A percentile compares a stretch with the other conserved stretches of the same genome.
Evolutionary conservation across 1,140 invertebrate species (phyloP).

Genomic region (Bombus balteatus): DNA sequence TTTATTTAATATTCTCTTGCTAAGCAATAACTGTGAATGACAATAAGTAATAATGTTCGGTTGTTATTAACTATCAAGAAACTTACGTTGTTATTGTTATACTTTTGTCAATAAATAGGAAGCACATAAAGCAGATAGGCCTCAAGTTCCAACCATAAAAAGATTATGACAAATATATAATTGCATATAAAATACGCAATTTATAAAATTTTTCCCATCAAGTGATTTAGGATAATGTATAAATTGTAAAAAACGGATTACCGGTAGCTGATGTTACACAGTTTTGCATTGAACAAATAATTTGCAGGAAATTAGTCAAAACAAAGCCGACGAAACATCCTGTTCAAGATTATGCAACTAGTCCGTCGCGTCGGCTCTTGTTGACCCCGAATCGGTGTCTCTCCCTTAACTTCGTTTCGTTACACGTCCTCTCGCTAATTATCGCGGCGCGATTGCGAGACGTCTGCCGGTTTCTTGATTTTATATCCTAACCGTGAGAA

Average conservation of each 20-base stretch:
- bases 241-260: background rate
- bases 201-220: background rate
- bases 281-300: background rate
- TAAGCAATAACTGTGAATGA: background rate
- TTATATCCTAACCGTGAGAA: constrained; percentile 49
- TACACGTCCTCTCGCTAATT: constrained; percentile 25
- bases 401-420: constrained; percentile 25
- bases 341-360: constrained; percentile 9
- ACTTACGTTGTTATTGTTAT: too few species aligned
- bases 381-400: constrained; percentile 31
- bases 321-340: constrained; percentile 28
- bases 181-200: background rate
- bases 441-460: constrained; percentile 18
- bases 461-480: constrained; percentile 10
- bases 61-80: too few species aligned
- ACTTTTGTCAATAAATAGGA: background rate
- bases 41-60: too few species aligned
- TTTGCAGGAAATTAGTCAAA: background rate
- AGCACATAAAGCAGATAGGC: background rate
- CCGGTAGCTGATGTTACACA: background rate
- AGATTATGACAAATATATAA: too few species aligned
- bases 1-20: too few species aligned
- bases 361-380: constrained; percentile 1
- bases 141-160: background rate
- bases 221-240: background rate